These are phyloP conservation scores for Oligia fasciuncula DNA, from an alignment of 2,888 invertebrate species.

Conservation along the genomic window DNA sequence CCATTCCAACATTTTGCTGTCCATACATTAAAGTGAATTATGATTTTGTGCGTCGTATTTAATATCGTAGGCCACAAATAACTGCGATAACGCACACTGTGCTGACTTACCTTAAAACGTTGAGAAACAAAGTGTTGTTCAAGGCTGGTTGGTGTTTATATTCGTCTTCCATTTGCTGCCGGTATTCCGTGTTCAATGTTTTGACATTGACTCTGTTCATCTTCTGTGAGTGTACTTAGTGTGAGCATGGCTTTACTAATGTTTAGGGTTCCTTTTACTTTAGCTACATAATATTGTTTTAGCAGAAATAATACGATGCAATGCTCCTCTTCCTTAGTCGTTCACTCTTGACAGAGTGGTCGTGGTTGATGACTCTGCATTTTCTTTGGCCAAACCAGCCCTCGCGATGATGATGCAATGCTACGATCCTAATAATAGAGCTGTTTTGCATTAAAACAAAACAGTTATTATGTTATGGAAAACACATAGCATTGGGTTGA, in stretches of 20 bases:
- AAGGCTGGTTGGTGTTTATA: constrained; percentile 83
- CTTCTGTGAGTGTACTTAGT: constrained; percentile 41
- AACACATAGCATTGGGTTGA: too few relatives aligned
- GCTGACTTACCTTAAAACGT: constrained; percentile 69
- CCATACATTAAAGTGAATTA: constrained; percentile 65
- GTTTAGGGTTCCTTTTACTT: neutral
- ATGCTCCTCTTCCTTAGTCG: too few relatives aligned
- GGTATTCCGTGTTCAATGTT: constrained; percentile 71
- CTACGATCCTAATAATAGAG: too few relatives aligned
- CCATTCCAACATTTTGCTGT: constrained; percentile 52
- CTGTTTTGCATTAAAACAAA: too few relatives aligned
- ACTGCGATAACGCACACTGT: constrained; percentile 70
- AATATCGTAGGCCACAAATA: constrained; percentile 69
- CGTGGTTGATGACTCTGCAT: too few relatives aligned
- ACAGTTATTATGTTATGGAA: too few relatives aligned
- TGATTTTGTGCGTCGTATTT: constrained; percentile 65
- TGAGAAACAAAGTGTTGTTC: constrained; percentile 75
- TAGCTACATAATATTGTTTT: too few relatives aligned
- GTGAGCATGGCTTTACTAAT: constrained; percentile 56
- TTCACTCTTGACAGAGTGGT: too few relatives aligned
- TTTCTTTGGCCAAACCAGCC: too few relatives aligned
- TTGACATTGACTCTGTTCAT: constrained; percentile 74
- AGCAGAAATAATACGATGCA: too few relatives aligned
- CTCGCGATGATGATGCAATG: too few relatives aligned
- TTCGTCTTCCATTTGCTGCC: constrained; percentile 74